Base-by-base conservation (phyloP, 2,888 invertebrate species). In the Lottia gigantea region DNA sequence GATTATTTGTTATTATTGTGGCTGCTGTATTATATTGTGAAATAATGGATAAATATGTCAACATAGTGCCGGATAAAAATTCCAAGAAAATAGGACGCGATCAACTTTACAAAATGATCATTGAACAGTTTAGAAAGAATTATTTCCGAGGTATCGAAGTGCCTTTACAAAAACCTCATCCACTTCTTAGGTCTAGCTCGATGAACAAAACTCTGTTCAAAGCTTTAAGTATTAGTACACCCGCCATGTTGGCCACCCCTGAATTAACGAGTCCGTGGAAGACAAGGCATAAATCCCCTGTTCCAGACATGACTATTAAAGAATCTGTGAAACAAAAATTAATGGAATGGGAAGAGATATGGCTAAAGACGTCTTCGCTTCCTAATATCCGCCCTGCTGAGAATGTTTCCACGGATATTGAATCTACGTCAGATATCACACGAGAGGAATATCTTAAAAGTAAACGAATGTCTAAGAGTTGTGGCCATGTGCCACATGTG, bases 1-100 rank as follows among this genome's bases (percentile, higher is more conserved):
- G 98, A 89, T 96, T 95, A 93, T 98, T 98, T 88, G 95, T 97
- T 79, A 95, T 98, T 61, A 97, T 98, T 26, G 96, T 97, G 46
- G 96, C 97, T 0, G 97, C 97, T 86, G 98, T 98, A 68, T 96
- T 98, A 94, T 98, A 97, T n/a, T 96, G 98, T 86, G 98, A 98
- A 87, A 96, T 96, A 0, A 92, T 97, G 3, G 98, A 98, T 89
- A 95, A 95, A 74, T 89, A 97, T 0, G 95, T 96, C 1, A 94
- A 94, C 88, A 95, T 97, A 68, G 95, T 95, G 19, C 95, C 95
- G 0, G 75, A 77, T 19, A 79, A 78, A 46, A 74, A 73, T 15
- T 62, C 74, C 15, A 70, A 72, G n/a, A 68, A 70, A 25, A 68
- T 76, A 11, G 76, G 73, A 45, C 84, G 80, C 65, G 74, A 77